Evolutionary conservation across 2,113 vertebrate species (phyloP).

Genomic region (Riparia riparia): DNA sequence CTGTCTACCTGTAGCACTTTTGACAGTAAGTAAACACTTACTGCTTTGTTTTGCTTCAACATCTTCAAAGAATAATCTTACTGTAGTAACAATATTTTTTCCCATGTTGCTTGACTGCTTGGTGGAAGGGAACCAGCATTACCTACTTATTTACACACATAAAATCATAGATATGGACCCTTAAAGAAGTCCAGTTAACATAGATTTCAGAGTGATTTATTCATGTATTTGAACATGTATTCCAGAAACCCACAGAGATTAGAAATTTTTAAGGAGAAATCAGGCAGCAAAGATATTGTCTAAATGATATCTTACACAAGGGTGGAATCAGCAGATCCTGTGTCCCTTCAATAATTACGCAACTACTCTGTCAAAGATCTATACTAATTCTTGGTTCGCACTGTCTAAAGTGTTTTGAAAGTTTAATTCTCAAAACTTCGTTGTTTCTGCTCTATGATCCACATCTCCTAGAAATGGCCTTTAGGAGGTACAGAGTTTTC

Average conservation of each 20-base stretch:
- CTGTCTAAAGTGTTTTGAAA: not conserved
- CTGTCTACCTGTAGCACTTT: not conserved
- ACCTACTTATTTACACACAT: not conserved
- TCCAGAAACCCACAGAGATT: not conserved
- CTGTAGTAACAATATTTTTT: not conserved
- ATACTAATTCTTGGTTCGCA: not conserved
- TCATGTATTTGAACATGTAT: not conserved
- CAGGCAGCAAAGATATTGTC: not conserved
- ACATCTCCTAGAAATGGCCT: not conserved
- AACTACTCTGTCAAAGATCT: not conserved
- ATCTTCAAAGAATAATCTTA: not conserved
- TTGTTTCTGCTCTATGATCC: not conserved
- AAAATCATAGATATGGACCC: not conserved
- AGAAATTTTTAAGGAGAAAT: not conserved
- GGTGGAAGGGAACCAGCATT: not conserved
- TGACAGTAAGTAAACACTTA: not conserved
- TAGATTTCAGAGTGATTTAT: not conserved
- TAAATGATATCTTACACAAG: not conserved
- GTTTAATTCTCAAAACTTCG: not conserved
- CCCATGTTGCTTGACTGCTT: not conserved
- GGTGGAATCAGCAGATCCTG: not conserved
- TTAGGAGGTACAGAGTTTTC: not conserved
- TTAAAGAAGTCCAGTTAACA: not conserved
- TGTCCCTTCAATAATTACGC: not conserved
- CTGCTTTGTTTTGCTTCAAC: not conserved